These are phyloP conservation scores for Cheirogaleus major DNA, from an alignment of 2,797 vertebrate genomes.

Conservation along the genomic window DNA sequence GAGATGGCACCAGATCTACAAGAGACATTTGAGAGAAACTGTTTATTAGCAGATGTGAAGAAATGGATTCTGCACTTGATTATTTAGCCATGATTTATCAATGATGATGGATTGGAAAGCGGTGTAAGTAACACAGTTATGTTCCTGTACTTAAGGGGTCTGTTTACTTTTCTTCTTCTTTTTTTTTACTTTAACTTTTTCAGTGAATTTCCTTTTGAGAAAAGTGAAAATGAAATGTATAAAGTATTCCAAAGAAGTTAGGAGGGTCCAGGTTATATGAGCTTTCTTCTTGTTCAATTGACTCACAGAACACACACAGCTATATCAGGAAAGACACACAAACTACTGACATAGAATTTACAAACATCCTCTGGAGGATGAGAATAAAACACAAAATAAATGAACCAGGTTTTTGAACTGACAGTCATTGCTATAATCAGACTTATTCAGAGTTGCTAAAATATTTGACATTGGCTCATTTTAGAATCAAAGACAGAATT, in stretches of 20 bases:
- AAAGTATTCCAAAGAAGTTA: slow-evolving; percentile 66
- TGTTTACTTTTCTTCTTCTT: slow-evolving; percentile 64
- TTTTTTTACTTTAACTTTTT: slow-evolving; percentile 66
- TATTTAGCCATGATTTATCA: slow-evolving; percentile 72
- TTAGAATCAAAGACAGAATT: slow-evolving; percentile 11
- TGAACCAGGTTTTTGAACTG: neutral
- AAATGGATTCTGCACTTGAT: slow-evolving; percentile 75
- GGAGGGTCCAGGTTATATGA: neutral
- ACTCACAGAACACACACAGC: neutral
- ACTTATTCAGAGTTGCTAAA: slow-evolving; percentile 44
- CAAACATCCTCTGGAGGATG: neutral
- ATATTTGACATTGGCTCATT: slow-evolving; percentile 35
- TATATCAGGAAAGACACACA: neutral
- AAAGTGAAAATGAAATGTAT: slow-evolving; percentile 69
- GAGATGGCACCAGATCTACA: slow-evolving; percentile 70
- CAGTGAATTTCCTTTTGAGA: slow-evolving; percentile 67
- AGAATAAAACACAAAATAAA: neutral
- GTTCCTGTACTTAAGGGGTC: slow-evolving; percentile 51
- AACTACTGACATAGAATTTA: neutral
- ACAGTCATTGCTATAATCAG: slow-evolving; percentile 5
- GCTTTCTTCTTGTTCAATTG: slow-evolving; percentile 10
- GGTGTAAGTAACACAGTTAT: slow-evolving; percentile 80
- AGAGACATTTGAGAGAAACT: slow-evolving; percentile 70
- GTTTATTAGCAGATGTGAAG: slow-evolving; percentile 75
- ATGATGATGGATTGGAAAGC: slow-evolving; percentile 79